Evolutionary conservation across 2,797 vertebrate species (phyloP), one percentile per base, ranked within the genome.

Genomic region (Muscicapa striata): DNA sequence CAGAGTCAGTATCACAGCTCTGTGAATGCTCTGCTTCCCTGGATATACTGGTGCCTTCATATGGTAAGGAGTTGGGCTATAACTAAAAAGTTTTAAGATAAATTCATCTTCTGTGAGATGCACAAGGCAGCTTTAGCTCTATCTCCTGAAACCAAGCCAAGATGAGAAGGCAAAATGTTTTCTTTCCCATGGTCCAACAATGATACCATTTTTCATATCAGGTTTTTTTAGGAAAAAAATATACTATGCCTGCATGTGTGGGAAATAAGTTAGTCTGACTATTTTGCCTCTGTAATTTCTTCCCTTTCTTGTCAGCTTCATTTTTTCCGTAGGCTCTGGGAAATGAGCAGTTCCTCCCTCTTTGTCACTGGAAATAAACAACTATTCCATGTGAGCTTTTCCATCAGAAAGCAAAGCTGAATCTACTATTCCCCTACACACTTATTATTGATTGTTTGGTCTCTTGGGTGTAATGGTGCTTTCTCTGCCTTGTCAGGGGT

Each of bases 151-250:
- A 68, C 48, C 57, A 84, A 84, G 49, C 38, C 54, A 80, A 94
- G 66, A 75, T 40, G 49, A 76, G 80, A 89, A 89, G 48, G 74
- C 23, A 84, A 68, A 87, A 91, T 43, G 17, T 45, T 95, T 96
- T 72, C 91, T 92, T 94, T 93, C 77, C 63, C 68, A 70, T 63
- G 87, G 40, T 51, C 16, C 34, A 59, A 54, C 27, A 72, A 51
- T 16, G 72, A 91, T 75, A 88, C 84, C 21, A 69, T 87, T 92
- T 81, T 94, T 81, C 36, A n/a, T 91, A 86, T 88, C 79, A 69
- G 27, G 62, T 66, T 78, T 54, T 94, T 78, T 59, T 24, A 86
- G 84, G 76, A 73, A 88, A 84, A 84, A 94, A 88, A 36, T 43
- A 52, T 15, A 36, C 15, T 24, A 30, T 32, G 52, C 15, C 24